These are phyloP conservation scores for Pseudorasbora parva DNA, from an alignment of 2,113 vertebrate genomes.

Conservation along the genomic window DNA sequence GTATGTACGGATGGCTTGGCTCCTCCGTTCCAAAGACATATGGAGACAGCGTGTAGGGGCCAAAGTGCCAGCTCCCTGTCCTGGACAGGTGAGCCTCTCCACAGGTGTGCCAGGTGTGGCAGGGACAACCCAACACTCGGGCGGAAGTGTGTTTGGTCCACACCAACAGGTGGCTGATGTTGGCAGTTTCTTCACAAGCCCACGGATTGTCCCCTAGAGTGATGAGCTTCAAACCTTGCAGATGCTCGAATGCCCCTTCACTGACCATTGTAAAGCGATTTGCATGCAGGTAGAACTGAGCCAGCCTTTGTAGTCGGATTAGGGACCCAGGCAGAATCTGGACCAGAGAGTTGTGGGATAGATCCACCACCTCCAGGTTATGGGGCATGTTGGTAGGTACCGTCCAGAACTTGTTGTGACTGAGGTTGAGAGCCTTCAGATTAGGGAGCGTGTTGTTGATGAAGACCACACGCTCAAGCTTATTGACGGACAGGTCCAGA, in stretches of 20 bases:
- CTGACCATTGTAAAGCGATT: slow-evolving; percentile 88
- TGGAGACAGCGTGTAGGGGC: slow-evolving; percentile 67
- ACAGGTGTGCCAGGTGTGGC: slow-evolving; percentile 73
- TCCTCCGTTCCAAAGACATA: slow-evolving; percentile 57
- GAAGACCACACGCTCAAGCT: slow-evolving; percentile 89
- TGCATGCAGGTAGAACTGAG: slow-evolving; percentile 87
- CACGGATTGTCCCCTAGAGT: slow-evolving; percentile 90
- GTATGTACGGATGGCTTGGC: slow-evolving; percentile 45
- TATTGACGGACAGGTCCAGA: slow-evolving; percentile 89
- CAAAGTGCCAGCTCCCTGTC: slow-evolving; percentile 71
- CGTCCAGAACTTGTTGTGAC: slow-evolving; percentile 93
- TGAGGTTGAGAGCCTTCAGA: slow-evolving; percentile 88
- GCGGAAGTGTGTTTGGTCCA: slow-evolving; percentile 82
- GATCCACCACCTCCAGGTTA: slow-evolving; percentile 83
- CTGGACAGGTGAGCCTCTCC: slow-evolving; percentile 60
- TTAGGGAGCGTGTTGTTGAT: slow-evolving; percentile 93
- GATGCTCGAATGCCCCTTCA: slow-evolving; percentile 80
- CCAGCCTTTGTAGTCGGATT: slow-evolving; percentile 79
- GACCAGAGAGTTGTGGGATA: slow-evolving; percentile 89
- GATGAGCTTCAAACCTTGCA: slow-evolving; percentile 79
- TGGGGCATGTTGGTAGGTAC: slow-evolving; percentile 94
- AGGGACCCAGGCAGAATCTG: slow-evolving; percentile 89
- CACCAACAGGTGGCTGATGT: slow-evolving; percentile 78
- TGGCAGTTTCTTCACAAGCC: slow-evolving; percentile 80
- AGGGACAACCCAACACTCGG: slow-evolving; percentile 82